Evolutionary conservation across 2,888 invertebrate genomes (phyloP).

Genomic region (Actias luna): DNA sequence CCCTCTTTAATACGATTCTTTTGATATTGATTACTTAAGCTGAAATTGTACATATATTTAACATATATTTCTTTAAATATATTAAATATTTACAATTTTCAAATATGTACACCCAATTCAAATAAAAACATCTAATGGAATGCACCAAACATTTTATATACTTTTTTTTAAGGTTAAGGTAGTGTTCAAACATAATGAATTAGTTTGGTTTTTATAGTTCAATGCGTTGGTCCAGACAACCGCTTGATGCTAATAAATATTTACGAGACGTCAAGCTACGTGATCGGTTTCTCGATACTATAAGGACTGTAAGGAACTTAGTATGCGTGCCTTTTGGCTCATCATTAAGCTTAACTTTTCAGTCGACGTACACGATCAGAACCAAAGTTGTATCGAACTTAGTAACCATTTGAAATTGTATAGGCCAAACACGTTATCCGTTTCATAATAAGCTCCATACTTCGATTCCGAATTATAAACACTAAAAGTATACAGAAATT

Average conservation of each 20-base stretch:
- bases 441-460: neutral
- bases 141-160: neutral
- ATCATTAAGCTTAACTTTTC: slow-evolving; percentile 37
- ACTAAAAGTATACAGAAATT: neutral
- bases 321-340: slow-evolving; percentile 31
- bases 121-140: neutral
- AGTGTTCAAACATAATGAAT: slow-evolving; percentile 15
- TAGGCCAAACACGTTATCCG: neutral
- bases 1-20: slow-evolving; percentile 3
- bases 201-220: slow-evolving; percentile 35
- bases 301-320: slow-evolving; percentile 22
- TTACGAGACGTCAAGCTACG: slow-evolving; percentile 49
- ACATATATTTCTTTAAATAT: too few relatives aligned
- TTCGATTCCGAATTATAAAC: neutral
- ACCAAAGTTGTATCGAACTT: slow-evolving; percentile 7
- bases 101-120: too few relatives aligned
- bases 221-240: slow-evolving; percentile 24
- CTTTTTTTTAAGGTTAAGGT: neutral
- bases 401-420: slow-evolving; percentile 3
- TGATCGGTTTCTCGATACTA: slow-evolving; percentile 32
- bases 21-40: neutral
- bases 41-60: neutral
- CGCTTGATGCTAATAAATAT: slow-evolving; percentile 48
- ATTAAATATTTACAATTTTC: too few relatives aligned
- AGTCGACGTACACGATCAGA: slow-evolving; percentile 27